These are phyloP conservation scores for Melolontha melolontha DNA, from an alignment of 2,888 invertebrate genomes.

Conservation along the genomic window DNA sequence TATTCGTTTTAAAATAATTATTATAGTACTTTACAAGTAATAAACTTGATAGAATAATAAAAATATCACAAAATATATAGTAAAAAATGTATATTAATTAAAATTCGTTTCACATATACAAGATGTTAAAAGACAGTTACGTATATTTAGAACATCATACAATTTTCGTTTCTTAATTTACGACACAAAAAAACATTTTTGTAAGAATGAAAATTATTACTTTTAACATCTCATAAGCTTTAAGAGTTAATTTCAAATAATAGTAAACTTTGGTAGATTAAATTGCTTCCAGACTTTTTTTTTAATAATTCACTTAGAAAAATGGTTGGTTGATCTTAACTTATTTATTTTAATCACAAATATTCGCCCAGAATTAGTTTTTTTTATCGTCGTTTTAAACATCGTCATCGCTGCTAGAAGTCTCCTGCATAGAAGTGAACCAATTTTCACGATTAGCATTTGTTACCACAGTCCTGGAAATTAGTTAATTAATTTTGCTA, in stretches of 20 bases:
- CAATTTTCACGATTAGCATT: constrained; percentile 66
- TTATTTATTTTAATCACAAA: constrained; percentile 13
- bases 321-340: neutral
- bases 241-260: too few relatives aligned
- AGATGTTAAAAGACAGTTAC: neutral
- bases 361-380: neutral
- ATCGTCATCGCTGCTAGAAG: constrained; percentile 62
- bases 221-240: too few relatives aligned
- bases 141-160: too few relatives aligned
- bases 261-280: too few relatives aligned
- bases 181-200: too few relatives aligned
- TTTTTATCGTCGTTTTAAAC: too few relatives aligned
- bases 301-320: neutral
- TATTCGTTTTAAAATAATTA: constrained; percentile 4
- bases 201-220: too few relatives aligned
- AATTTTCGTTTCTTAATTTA: too few relatives aligned
- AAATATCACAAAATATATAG: constrained; percentile 17
- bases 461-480: constrained; percentile 51
- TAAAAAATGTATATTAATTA: neutral
- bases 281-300: too few relatives aligned
- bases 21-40: neutral
- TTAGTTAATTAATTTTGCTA: neutral
- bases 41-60: neutral
- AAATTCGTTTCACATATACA: neutral
- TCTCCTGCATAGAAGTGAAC: constrained; percentile 70